Evolutionary conservation across 1,140 invertebrate species (phyloP), one percentile per base, ranked within the genome.

Genomic region (Eumeta japonica): DNA sequence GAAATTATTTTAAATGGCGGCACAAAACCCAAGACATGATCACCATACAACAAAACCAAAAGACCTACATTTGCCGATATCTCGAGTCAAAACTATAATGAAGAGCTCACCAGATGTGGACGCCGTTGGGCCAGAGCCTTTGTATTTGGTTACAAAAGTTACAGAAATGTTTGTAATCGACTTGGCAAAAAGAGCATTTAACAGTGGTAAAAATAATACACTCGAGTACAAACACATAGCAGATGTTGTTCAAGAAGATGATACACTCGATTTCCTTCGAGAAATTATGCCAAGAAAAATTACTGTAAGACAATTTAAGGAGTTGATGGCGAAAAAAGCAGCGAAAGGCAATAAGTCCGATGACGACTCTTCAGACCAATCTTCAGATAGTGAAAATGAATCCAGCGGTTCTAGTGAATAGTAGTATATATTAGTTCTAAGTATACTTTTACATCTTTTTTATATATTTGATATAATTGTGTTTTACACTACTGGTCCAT

Each of bases 61-160:
- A 50, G 72, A 75, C 31, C 51, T 75, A 24, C 67, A 68, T 55
- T 63, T 91, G 40, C 87, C 88, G 1, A 65, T 88, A 41, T 82
- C 82, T 14, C 79, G 87, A 45, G 83, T 90, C 5, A 86, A 84
- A 77, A 89, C 86, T 28, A 90, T 91, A 37, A 91, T 91, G 88
- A 90, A 90, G 77, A 89, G 87, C 70, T 89, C 87, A 2, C 87
- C 88, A 19, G 86, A 89, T 55, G 87, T 89, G 1, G 87, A 88
- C 44, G 82, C 81, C 17, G 84, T 91, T 24, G 84, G 85, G 20
- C 83, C 83, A 53, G 87, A 90, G 62, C 83, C 86, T 10, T 70
- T 89, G 12, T 83, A 81, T 61, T 59, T 87, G 37, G 83, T 87
- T 30, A 81, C 84, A 5, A 85, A 84, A 81, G 85, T 87, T 15